These are phyloP conservation scores for Salticus scenicus DNA, from an alignment of 2,888 invertebrate genomes.

Conservation along the genomic window DNA sequence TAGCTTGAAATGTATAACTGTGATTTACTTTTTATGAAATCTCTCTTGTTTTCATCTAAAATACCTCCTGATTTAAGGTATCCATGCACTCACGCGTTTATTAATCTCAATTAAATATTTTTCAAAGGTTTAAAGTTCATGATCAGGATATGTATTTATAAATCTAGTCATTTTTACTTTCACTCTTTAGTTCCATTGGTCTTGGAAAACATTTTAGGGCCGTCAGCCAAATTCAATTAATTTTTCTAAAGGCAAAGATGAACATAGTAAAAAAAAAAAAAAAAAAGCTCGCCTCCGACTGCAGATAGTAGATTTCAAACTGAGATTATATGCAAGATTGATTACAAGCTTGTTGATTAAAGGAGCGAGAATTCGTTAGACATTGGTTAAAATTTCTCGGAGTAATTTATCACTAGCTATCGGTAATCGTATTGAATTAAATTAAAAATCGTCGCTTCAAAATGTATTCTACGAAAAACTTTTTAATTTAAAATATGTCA, in stretches of 20 bases:
- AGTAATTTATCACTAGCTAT: slow-evolving; percentile 38
- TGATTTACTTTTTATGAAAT: no score
- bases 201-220: slow-evolving; percentile 8
- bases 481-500: slow-evolving; percentile 29
- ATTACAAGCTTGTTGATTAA: slow-evolving; percentile 47
- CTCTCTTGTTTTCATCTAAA: no score
- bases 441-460: slow-evolving; percentile 62
- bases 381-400: slow-evolving; percentile 40
- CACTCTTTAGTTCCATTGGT: slow-evolving; percentile 46
- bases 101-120: slow-evolving; percentile 49
- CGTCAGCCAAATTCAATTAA: slow-evolving; percentile 56
- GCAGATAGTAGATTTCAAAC: slow-evolving; percentile 51
- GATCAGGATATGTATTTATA: slow-evolving; percentile 34
- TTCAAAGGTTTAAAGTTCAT: slow-evolving; percentile 37
- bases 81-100: no score
- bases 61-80: no score
- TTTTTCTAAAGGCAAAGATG: slow-evolving; percentile 28
- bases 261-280: slow-evolving; percentile 30
- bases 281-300: not conserved
- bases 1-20: no score
- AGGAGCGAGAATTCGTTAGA: slow-evolving; percentile 41
- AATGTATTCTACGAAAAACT: slow-evolving; percentile 35
- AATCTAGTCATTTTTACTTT: slow-evolving; percentile 11
- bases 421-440: slow-evolving; percentile 48
- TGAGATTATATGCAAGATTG: slow-evolving; percentile 54